Evolutionary conservation across 2,888 invertebrate genomes (phyloP).

Genomic region (Argyresthia albistria): DNA sequence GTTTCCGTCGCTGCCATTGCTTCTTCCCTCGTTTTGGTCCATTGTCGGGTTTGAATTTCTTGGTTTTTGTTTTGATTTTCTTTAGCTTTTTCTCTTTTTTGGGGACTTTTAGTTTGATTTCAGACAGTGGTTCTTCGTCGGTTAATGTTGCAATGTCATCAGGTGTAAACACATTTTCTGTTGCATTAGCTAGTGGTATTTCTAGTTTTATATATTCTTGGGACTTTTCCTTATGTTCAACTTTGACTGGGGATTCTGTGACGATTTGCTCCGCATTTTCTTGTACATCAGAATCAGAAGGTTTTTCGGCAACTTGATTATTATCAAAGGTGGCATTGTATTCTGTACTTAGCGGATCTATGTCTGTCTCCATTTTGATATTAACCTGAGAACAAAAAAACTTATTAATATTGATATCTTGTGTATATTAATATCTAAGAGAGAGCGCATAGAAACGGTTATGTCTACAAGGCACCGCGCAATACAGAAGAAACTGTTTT

Average conservation of each 20-base stretch:
- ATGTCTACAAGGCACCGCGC: too few species aligned
- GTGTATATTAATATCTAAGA: too few species aligned
- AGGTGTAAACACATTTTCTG: neutral
- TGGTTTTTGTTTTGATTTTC: neutral
- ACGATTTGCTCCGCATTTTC: neutral
- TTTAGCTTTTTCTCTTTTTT: neutral
- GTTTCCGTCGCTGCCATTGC: conserved; percentile 14
- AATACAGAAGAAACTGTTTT: too few species aligned
- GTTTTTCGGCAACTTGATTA: neutral
- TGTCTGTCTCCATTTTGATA: conserved; percentile 27
- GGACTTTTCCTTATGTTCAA: neutral
- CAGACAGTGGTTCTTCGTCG: neutral
- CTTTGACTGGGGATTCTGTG: neutral
- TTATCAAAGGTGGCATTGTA: conserved; percentile 25
- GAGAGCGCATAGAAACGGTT: too few species aligned
- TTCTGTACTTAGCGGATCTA: conserved; percentile 43
- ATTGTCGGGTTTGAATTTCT: conserved; percentile 6
- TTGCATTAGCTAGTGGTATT: neutral
- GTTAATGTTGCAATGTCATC: neutral
- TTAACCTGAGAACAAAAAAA: neutral
- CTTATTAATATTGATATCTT: too few species aligned
- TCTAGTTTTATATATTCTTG: neutral
- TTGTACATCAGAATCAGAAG: neutral
- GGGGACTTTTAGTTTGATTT: neutral
- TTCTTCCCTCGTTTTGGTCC: conserved; percentile 17